Evolutionary conservation across 2,113 vertebrate genomes (phyloP).

Genomic region (Helogale parvula): DNA sequence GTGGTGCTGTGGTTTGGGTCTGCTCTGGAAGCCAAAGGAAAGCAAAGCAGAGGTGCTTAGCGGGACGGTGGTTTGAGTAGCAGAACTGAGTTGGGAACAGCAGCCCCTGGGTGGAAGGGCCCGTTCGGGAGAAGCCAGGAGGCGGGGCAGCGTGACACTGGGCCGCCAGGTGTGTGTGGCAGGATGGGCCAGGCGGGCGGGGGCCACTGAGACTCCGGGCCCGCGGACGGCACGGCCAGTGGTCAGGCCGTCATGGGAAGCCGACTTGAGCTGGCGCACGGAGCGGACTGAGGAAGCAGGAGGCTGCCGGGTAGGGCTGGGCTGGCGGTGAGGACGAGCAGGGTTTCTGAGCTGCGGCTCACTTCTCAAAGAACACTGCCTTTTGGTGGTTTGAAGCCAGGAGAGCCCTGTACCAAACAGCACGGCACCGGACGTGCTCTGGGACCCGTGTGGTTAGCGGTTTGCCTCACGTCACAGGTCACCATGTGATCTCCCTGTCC

Average conservation of each 20-base stretch:
- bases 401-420: neutral
- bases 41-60: neutral
- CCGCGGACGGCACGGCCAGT: rapidly evolving
- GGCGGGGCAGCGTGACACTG: neutral
- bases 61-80: rapidly evolving
- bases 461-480: neutral
- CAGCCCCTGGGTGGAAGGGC: neutral
- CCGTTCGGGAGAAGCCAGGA: neutral
- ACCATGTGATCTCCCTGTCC: rapidly evolving
- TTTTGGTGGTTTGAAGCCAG: neutral
- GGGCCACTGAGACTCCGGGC: neutral
- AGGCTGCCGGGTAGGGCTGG: neutral
- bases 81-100: neutral
- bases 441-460: rapidly evolving
- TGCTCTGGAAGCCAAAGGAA: neutral
- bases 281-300: rapidly evolving
- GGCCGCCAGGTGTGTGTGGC: no score
- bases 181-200: neutral
- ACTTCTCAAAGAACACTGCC: neutral
- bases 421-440: neutral
- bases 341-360: neutral
- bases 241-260: neutral
- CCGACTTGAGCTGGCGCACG: no score
- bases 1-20: neutral
- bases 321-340: no score